These are phyloP conservation scores for Sander lucioperca DNA, from an alignment of 2,113 vertebrate genomes.

Conservation along the genomic window DNA sequence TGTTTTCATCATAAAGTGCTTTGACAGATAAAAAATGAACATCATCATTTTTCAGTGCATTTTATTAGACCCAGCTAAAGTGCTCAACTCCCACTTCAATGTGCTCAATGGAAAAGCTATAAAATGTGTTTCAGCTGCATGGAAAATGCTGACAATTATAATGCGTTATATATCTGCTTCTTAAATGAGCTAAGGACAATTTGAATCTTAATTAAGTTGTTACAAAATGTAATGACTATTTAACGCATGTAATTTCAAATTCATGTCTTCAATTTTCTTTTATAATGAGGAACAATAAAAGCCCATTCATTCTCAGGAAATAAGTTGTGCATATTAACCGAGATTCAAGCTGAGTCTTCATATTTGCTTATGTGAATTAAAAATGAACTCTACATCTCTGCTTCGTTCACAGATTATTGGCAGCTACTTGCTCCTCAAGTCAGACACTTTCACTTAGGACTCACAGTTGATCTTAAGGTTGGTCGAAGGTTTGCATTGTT, in stretches of 20 bases:
- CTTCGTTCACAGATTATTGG: conserved; percentile 13
- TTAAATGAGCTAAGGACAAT: conserved; percentile 29
- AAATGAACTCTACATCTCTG: conserved; percentile 14
- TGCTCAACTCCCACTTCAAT: conserved; percentile 27
- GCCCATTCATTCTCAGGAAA: conserved; percentile 38
- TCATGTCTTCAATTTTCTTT: conserved; percentile 45
- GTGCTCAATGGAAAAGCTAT: conserved; percentile 31
- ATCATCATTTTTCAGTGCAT: conserved; percentile 23
- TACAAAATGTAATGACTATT: conserved; percentile 49
- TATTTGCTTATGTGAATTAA: conserved; percentile 28
- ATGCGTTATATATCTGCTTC: conserved; percentile 24
- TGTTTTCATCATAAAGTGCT: conserved; percentile 58
- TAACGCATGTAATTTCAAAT: conserved; percentile 57
- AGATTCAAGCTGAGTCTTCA: conserved; percentile 37
- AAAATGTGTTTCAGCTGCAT: conserved; percentile 36
- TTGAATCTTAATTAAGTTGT: conserved; percentile 41
- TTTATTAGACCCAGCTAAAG: conserved; percentile 47
- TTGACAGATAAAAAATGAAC: conserved; percentile 48
- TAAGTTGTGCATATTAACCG: conserved; percentile 14
- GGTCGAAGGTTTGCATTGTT: neutral
- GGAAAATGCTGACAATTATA: conserved; percentile 47
- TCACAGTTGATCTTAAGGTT: neutral
- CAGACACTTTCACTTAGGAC: neutral
- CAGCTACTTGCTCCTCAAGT: neutral
- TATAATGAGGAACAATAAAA: conserved; percentile 57